phyloP scores from a whole-genome alignment of 2,797 vertebrate species.

The Onychomys torridus region DNA sequence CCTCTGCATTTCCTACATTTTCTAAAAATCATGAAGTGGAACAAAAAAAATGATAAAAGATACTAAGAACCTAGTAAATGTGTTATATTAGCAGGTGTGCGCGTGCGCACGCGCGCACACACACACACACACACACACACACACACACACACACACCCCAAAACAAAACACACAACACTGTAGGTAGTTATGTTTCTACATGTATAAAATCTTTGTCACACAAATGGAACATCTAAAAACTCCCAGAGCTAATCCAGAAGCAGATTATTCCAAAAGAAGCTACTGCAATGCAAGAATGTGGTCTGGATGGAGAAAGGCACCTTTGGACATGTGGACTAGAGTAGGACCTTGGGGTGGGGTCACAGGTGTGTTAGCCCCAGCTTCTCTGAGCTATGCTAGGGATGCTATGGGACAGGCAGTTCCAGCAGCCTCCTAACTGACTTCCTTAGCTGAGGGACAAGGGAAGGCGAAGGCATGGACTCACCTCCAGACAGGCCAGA shows the following conservation, averaged over 20 bases:
- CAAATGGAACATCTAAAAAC: background rate
- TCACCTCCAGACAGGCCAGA: conserved; percentile 97
- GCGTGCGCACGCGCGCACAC: too few species aligned
- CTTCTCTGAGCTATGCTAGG: background rate
- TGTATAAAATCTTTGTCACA: background rate
- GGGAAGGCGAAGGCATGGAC: background rate
- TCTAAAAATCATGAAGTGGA: conserved; percentile 28
- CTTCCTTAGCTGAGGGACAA: background rate
- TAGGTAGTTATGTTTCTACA: background rate
- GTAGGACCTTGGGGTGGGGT: background rate
- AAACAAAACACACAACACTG: background rate
- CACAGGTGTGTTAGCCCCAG: background rate
- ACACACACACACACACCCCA: background rate
- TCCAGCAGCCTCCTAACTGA: background rate
- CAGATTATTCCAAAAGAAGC: background rate
- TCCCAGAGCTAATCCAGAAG: background rate
- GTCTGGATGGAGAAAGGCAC: background rate
- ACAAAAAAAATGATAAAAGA: background rate
- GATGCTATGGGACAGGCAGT: background rate
- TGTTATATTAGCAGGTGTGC: background rate
- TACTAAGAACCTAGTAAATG: background rate
- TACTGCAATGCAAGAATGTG: background rate
- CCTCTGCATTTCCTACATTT: conserved; percentile 43
- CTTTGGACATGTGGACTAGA: rapidly evolving
- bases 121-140: background rate